Evolutionary conservation across 1,140 invertebrate genomes (phyloP), one percentile per base, ranked within the genome.

Genomic region (Eulimnadia texana): DNA sequence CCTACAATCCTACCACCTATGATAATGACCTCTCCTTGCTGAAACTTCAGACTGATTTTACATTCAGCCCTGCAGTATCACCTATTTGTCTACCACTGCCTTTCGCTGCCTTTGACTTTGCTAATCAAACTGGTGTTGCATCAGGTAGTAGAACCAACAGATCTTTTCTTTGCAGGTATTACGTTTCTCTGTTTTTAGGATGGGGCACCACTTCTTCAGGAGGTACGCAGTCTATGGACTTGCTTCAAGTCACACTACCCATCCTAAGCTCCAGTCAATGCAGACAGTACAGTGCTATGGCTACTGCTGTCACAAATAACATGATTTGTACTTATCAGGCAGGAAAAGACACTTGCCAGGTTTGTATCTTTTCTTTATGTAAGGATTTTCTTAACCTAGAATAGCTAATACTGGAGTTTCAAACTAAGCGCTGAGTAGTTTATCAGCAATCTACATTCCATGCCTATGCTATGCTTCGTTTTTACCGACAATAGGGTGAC

Each of bases 1-100:
- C 33, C 6, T 42, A 42, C 33, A 42, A 6, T 42, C 33, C 33
- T 42, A 16, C 6, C 3, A 71, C 51, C 0, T 60, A 71, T 24
- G 65, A 75, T 62, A 78, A 82, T 64, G 85, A 88, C 66, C 78
- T 87, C 3, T 80, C 79, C 0, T 66, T 89, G 2, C 23, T 86
- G 0, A 72, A 68, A 47, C 69, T 80, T 0, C 29, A 54, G 1
- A 62, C 66, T 0, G 60, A 66, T 1, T 81, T 86, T 0, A 57
- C 49, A 3, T 85, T 77, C 64, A 77, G 68, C 42, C 67, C 72
- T 0, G 63, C 70, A 50, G 78, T 86, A 19, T 78, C 77, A 0
- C 82, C 83, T 0, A 79, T 77, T 19, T 87, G 85, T 72, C 67
- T 87, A 28, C 84, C 84, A 1, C 82, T 82, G 6, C 33, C 16